Percentiles rank a stretch among this genome's conserved stretches.
phyloP scores from a whole-genome alignment of 1,140 invertebrate genomes.

The Colletes latitarsis region DNA sequence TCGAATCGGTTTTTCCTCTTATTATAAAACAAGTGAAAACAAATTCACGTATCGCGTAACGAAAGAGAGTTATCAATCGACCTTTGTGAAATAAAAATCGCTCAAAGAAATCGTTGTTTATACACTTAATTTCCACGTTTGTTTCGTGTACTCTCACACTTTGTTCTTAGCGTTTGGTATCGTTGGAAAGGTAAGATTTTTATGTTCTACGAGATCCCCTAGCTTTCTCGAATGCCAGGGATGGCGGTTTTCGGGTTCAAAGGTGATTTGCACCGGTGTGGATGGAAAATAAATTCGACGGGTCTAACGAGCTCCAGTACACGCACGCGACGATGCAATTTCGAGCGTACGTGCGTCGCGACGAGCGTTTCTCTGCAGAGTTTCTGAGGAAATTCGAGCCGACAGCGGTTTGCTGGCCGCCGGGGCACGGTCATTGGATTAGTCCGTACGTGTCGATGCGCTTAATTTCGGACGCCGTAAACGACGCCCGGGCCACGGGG shows the following conservation, averaged over 20 bases:
- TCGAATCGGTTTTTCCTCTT: neutral
- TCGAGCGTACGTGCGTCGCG: neutral
- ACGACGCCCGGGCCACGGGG: constrained; percentile 8
- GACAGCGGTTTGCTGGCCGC: neutral
- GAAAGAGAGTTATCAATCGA: too few relatives aligned
- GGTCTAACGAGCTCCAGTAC: neutral
- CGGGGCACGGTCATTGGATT: constrained; percentile 46
- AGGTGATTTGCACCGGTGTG: neutral
- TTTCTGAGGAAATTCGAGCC: neutral
- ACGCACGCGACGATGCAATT: neutral
- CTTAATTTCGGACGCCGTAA: constrained; percentile 45
- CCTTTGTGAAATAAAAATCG: too few relatives aligned
- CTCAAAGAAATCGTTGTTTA: too few relatives aligned
- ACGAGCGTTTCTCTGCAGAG: neutral
- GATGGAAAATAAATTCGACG: neutral
- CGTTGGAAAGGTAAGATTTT: too few relatives aligned
- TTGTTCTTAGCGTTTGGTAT: too few relatives aligned
- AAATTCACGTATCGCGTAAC: too few relatives aligned
- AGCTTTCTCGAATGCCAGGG: too few relatives aligned
- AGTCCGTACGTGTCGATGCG: constrained; percentile 44
- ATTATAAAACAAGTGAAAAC: too few relatives aligned
- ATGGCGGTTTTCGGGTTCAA: neutral
- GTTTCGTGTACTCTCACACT: too few relatives aligned
- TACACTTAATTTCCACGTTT: too few relatives aligned
- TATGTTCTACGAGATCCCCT: too few relatives aligned